Base-by-base conservation (phyloP, 1,140 invertebrate genomes). In the Drosophila kurseongensis region DNA sequence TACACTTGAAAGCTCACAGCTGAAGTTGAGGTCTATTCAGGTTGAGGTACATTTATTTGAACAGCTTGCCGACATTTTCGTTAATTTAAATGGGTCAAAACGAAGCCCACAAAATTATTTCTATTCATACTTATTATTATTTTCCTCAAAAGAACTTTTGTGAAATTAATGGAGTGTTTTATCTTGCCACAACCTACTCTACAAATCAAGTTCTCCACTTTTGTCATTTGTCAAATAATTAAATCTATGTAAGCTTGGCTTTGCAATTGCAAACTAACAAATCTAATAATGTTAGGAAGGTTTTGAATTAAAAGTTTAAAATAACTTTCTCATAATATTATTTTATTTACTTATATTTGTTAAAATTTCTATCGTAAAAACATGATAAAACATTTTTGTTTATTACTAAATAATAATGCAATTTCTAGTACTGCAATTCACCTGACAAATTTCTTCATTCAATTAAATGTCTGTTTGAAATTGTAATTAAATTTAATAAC, bases 61-160 rank as follows among this genome's bases (percentile, higher is more conserved):
- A 68, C 65, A 68, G 65, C 65, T 68, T 66, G 47, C 60, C 47
- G 47, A 66, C 47, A 50, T 67, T 38, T 12, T 35, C 9, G 38
- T 9, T 16, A 32, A 44, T 41, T 44, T 35, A 68, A 68, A 66
- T 68, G 47, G 65, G 65, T 52, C 60, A 63, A 14, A 42, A 52
- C 18, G 60, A 32, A 59, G 29, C 36, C 32, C 27, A 32, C 38
- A 32, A 23, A 41, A 13, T 1, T 23, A 13, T 12, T 61, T 18
- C 36, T 14, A n/a, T 56, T 27, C 5, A 27, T 7, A 41, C 10
- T 14, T 36, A 2, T 14, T 27, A 27, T 56, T 27, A 41, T 56
- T 41, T 12, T 10, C 18, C 18, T n/a, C 18, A 35, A 35, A 32
- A 35, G 10, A 51, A 32, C 4, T 41, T 41, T 35, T 13, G 12